Base-by-base conservation (phyloP, 2,113 vertebrate genomes). In the Murina feae region DNA sequence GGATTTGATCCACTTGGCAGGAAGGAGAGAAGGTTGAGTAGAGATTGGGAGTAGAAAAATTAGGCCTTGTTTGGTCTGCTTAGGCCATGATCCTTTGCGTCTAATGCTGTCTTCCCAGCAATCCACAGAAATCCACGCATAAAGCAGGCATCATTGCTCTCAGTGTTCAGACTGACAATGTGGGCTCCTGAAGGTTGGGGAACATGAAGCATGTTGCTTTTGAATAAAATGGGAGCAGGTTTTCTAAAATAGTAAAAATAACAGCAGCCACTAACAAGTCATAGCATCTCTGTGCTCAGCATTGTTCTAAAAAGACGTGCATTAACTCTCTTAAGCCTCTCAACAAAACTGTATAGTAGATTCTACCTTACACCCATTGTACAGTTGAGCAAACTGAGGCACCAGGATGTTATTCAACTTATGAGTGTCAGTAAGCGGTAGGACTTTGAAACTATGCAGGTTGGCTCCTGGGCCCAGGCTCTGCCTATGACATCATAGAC, bases 1-100 rank as follows among this genome's bases (percentile, higher is more conserved):
- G 74, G 72, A 78, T 91, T 93, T 58, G 86, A 93, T 60, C 83
- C 72, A 37, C n/a, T 68, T 82, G 78, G 82, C 42, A 86, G 78
- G 63, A 88, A 92, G 32, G 32, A 87, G 71, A 80, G 65, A 58
- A 86, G 83, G 30, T 68, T 25, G 6, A 82, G 14, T 85, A 55
- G 60, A 81, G n/a, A 71, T 5, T 2, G 20, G 93, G 32, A 82
- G 71, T 21, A 55, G 66, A 90, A 90, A 85, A 63, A 86, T 28
- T 17, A 9, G 69, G 35, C 71, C 17, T 35, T 23, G 35, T 21
- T 39, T 42, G 9, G 81, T 82, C 28, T 65, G 44, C 69, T 58
- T 42, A 79, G 49, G 89, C 66, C 35, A 17, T 0, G 1, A 13
- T 16, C 35, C 5, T 82, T 53, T 47, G 0, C n/a, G 10, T 16